These are phyloP conservation scores for Ips nitidus DNA, from an alignment of 1,140 invertebrate species.

Conservation along the genomic window DNA sequence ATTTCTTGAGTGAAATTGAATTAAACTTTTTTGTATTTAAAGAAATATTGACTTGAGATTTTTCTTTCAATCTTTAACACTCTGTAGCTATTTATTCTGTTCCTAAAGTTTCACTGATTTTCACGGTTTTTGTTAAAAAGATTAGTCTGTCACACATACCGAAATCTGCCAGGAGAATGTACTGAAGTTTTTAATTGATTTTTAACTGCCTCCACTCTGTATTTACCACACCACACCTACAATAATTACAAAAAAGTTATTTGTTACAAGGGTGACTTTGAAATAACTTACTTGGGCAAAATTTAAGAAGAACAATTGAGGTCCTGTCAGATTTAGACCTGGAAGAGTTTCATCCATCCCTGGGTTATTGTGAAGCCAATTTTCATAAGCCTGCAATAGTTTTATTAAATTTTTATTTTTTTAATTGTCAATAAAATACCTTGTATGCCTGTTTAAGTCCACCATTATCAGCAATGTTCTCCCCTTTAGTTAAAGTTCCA, in stretches of 20 bases:
- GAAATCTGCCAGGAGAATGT: constrained; percentile 80
- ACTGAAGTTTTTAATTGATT: constrained; percentile 77
- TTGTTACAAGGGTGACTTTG: background rate
- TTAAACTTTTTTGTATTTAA: too few relatives aligned
- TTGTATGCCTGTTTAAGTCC: constrained; percentile 81
- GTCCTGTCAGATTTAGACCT: constrained; percentile 69
- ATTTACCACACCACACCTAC: constrained; percentile 67
- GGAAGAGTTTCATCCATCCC: constrained; percentile 64
- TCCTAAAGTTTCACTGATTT: too few relatives aligned
- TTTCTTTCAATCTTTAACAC: too few relatives aligned
- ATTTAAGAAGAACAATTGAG: constrained; percentile 80
- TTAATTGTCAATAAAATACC: constrained; percentile 50
- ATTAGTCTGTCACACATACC: constrained; percentile 44
- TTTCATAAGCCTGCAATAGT: constrained; percentile 61
- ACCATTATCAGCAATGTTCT: constrained; percentile 90
- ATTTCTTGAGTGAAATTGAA: too few relatives aligned
- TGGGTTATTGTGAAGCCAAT: constrained; percentile 59
- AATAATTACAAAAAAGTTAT: constrained; percentile 52
- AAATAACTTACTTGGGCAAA: constrained; percentile 65
- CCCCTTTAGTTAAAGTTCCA: constrained; percentile 67
- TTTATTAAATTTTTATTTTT: background rate
- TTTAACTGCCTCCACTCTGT: constrained; percentile 77
- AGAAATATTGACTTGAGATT: too few relatives aligned
- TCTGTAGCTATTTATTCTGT: too few relatives aligned
- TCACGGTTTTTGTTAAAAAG: too few relatives aligned